Evolutionary conservation across 2,113 vertebrate genomes (phyloP), one percentile per base, ranked within the genome.

Genomic region (Phrynosoma blainvillii): DNA sequence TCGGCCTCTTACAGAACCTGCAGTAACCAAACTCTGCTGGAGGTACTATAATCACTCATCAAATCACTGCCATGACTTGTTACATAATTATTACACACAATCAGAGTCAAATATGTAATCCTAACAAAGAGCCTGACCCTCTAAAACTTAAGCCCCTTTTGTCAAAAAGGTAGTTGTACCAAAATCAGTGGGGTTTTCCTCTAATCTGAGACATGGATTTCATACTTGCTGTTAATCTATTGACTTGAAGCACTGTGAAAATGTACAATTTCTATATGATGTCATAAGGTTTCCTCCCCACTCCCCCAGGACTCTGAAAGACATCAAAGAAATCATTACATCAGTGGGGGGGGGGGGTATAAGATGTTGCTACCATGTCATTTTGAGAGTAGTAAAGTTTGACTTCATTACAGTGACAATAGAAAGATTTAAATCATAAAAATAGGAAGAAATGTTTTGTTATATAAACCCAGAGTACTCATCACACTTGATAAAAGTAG

Each of bases 21-120:
- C 14, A 86, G 70, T 90, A 87, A 88, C 82, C 81, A 9, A 65
- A 21, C 42, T 93, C 76, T 32, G 79, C 65, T 77, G 62, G 56
- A 94, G 88, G 54, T 83, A 9, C 8, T 85, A 36, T 27, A 94
- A 81, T 75, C 84, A 81, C 23, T 78, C 81, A 92, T 84, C 89
- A 94, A 88, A 27, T 86, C 59, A 74, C 32, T 90, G 16, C 74
- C 86, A 91, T 92, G 65, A 79, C 25, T 84, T 90, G 59, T 73
- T 86, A 86, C 14, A 91, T 86, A 65, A 92, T 94, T 84, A 36
- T 36, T 88, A 83, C 32, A 68, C n/a, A 68, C 5, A 89, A 70
- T 75, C 18, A 89, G 2, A 9, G 40, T 32, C 56, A 81, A 75
- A 87, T 85, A 47, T 88, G 87, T 2, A 0, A 86, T 73, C 32